Evolutionary conservation across 2,888 invertebrate genomes (phyloP).

Genomic region (Tetheella fluctuosa): DNA sequence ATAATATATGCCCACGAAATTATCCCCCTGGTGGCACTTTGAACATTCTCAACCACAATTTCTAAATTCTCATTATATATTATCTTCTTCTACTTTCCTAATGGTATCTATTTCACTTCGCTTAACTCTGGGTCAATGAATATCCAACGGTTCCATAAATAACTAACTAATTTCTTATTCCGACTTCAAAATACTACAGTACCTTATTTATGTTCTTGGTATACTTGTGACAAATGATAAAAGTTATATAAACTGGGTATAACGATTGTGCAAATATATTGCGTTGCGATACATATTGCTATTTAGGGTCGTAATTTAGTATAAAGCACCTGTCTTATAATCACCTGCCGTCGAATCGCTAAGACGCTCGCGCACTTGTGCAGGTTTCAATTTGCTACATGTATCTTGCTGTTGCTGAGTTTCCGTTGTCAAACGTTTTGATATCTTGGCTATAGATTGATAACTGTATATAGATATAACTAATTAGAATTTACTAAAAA

Average conservation of each 20-base stretch:
- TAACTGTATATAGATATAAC: too few species aligned
- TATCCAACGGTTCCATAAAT: neutral
- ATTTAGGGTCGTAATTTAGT: conserved; percentile 61
- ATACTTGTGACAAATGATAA: neutral
- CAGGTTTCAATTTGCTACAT: conserved; percentile 8
- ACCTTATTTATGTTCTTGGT: neutral
- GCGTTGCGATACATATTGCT: conserved; percentile 41
- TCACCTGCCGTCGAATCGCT: conserved; percentile 71
- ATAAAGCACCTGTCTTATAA: conserved; percentile 68
- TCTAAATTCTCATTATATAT: too few species aligned
- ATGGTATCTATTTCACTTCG: too few species aligned
- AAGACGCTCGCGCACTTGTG: conserved; percentile 30
- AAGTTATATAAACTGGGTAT: conserved; percentile 26
- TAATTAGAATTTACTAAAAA: too few species aligned
- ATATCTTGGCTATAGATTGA: neutral
- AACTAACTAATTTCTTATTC: neutral
- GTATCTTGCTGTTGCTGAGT: neutral
- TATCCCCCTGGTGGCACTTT: too few species aligned
- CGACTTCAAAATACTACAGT: neutral
- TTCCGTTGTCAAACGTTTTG: neutral
- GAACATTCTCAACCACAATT: too few species aligned
- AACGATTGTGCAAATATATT: conserved; percentile 28
- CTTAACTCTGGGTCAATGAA: too few species aligned
- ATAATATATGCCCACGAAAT: too few species aligned
- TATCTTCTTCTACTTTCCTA: too few species aligned